phyloP scores from a whole-genome alignment of 2,113 vertebrate genomes.

The Pedionomus torquatus region DNA sequence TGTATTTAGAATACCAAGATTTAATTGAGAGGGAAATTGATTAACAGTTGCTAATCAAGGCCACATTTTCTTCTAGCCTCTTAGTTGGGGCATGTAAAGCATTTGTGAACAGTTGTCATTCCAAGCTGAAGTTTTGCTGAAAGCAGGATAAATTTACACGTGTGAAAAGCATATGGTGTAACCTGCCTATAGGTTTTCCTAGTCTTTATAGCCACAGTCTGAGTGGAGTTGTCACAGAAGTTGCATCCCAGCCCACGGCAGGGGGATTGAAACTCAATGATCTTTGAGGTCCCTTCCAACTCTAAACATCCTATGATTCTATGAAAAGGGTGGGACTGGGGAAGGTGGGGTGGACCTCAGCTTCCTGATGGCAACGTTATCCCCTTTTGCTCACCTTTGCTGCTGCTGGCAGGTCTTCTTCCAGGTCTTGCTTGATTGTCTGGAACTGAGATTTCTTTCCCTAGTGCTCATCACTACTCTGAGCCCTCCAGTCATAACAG shows the following conservation, averaged over 20 bases:
- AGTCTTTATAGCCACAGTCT: not conserved
- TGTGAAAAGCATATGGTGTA: not conserved
- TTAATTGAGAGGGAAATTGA: conserved; percentile 34
- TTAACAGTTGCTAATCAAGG: conserved; percentile 35
- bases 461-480: not conserved
- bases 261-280: too few species aligned
- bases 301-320: too few species aligned
- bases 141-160: not conserved
- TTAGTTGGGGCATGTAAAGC: not conserved
- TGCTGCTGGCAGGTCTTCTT: not conserved
- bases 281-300: too few species aligned
- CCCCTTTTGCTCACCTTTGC: not conserved
- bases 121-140: not conserved
- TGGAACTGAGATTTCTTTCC: not conserved
- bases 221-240: not conserved
- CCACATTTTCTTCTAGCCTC: conserved; percentile 15
- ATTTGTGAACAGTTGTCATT: not conserved
- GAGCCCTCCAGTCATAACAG: not conserved
- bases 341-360: not conserved
- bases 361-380: not conserved
- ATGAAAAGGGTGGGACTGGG: not conserved
- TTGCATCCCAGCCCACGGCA: too few species aligned
- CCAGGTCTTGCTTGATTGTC: not conserved
- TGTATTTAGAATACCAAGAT: not conserved
- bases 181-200: not conserved